phyloP scores from a whole-genome alignment of 2,888 invertebrate species.

The Myopa testacea region DNA sequence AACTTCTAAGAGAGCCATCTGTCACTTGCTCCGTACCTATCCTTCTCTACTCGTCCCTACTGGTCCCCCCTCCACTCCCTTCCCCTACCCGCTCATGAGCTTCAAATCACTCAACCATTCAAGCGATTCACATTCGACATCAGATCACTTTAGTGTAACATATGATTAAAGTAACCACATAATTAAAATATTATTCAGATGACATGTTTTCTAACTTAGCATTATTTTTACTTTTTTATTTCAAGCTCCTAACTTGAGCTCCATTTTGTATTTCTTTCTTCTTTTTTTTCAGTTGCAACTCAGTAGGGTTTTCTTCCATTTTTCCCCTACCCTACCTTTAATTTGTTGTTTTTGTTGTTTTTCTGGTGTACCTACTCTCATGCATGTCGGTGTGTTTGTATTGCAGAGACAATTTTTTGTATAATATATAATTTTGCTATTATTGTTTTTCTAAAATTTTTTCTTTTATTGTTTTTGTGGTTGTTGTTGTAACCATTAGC shows the following conservation, averaged over 20 bases:
- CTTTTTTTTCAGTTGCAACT: conserved; percentile 16
- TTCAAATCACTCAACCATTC: not conserved
- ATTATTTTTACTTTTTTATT: conserved; percentile 30
- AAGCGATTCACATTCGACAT: not conserved
- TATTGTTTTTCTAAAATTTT: no score
- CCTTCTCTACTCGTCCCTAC: not conserved
- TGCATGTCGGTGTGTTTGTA: no score
- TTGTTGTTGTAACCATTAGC: conserved; percentile 32
- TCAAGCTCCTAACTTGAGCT: no score
- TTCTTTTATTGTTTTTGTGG: no score
- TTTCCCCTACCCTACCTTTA: not conserved
- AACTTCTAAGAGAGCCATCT: not conserved
- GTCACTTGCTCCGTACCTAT: not conserved
- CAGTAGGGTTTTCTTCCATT: conserved; percentile 36
- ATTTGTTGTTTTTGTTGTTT: conserved; percentile 11
- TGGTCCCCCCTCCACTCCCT: not conserved
- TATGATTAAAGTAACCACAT: conserved; percentile 40
- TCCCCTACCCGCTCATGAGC: not conserved
- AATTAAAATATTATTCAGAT: conserved; percentile 42
- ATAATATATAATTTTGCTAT: no score
- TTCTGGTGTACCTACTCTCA: conserved; percentile 10
- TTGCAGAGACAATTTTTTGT: no score
- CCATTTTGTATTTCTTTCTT: conserved; percentile 12
- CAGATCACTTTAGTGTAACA: conserved; percentile 9
- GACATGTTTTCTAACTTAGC: conserved; percentile 28